phyloP scores from a whole-genome alignment of 2,797 vertebrate species.

The Steatocranus sp. region DNA sequence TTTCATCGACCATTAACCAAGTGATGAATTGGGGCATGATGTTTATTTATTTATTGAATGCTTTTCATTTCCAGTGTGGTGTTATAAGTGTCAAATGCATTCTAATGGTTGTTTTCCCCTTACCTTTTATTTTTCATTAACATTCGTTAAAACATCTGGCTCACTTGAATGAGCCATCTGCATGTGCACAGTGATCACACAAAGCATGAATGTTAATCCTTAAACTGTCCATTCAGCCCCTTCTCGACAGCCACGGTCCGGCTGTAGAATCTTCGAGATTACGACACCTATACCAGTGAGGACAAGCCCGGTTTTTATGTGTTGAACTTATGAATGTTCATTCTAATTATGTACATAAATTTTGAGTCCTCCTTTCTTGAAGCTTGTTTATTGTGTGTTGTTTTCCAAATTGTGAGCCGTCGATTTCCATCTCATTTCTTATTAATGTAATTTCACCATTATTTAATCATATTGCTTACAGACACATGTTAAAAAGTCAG shows the following conservation, averaged over 20 bases:
- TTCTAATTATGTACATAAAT: slow-evolving; percentile 70
- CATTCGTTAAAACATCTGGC: slow-evolving; percentile 84
- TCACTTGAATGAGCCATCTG: slow-evolving; percentile 77
- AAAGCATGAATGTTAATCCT: slow-evolving; percentile 55
- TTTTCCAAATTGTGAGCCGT: slow-evolving; percentile 66
- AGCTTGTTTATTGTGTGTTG: slow-evolving; percentile 70
- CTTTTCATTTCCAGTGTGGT: slow-evolving; percentile 63
- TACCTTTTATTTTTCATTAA: slow-evolving; percentile 81
- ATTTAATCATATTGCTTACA: slow-evolving; percentile 79
- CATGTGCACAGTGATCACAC: slow-evolving; percentile 51
- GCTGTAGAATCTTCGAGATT: not conserved
- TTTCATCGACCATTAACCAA: slow-evolving; percentile 67
- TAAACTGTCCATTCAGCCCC: slow-evolving; percentile 43
- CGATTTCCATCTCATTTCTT: slow-evolving; percentile 80
- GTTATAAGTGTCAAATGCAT: slow-evolving; percentile 69
- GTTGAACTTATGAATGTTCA: not conserved
- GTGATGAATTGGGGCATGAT: slow-evolving; percentile 70
- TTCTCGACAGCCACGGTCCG: slow-evolving; percentile 1
- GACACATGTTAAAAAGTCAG: slow-evolving; percentile 75
- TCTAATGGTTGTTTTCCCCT: slow-evolving; percentile 74
- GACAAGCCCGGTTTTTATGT: not conserved
- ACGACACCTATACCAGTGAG: slow-evolving; percentile 12
- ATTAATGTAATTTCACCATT: slow-evolving; percentile 78
- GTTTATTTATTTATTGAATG: slow-evolving; percentile 76
- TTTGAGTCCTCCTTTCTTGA: slow-evolving; percentile 36